Evolutionary conservation across 1,140 invertebrate species (phyloP).

Genomic region (Pogonomyrmex barbatus): DNA sequence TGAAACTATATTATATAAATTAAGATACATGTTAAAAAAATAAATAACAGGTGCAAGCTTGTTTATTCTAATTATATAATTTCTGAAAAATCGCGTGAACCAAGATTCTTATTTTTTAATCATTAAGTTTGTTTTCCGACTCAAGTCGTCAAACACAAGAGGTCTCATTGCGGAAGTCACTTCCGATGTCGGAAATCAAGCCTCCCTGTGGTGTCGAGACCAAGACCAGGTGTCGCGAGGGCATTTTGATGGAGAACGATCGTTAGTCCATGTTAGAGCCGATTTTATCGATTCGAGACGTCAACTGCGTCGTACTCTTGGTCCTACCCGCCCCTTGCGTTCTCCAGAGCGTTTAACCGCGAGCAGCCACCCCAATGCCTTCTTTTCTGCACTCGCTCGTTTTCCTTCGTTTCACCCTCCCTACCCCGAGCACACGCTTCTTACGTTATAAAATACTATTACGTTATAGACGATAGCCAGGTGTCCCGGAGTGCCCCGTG

Average conservation of each 20-base stretch:
- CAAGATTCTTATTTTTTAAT: background rate
- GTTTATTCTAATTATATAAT: background rate
- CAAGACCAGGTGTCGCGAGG: slow-evolving; percentile 58
- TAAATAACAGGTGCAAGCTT: background rate
- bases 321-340: slow-evolving; percentile 17
- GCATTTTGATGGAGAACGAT: slow-evolving; percentile 44
- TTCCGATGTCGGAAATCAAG: slow-evolving; percentile 31
- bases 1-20: background rate
- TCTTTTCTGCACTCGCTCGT: slow-evolving; percentile 57
- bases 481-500: slow-evolving; percentile 70
- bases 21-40: background rate
- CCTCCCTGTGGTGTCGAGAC: slow-evolving; percentile 31
- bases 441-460: slow-evolving; percentile 70
- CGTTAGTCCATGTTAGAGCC: slow-evolving; percentile 42
- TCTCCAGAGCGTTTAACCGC: slow-evolving; percentile 54
- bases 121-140: background rate
- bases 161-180: slow-evolving; percentile 45
- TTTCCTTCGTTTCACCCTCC: slow-evolving; percentile 50
- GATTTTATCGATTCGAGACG: slow-evolving; percentile 74
- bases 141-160: background rate
- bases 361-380: slow-evolving; percentile 49
- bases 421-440: slow-evolving; percentile 35
- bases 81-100: background rate
- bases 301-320: slow-evolving; percentile 58
- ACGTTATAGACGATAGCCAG: slow-evolving; percentile 75